phyloP scores from a whole-genome alignment of 2,113 vertebrate species.

The Cisticola juncidis region DNA sequence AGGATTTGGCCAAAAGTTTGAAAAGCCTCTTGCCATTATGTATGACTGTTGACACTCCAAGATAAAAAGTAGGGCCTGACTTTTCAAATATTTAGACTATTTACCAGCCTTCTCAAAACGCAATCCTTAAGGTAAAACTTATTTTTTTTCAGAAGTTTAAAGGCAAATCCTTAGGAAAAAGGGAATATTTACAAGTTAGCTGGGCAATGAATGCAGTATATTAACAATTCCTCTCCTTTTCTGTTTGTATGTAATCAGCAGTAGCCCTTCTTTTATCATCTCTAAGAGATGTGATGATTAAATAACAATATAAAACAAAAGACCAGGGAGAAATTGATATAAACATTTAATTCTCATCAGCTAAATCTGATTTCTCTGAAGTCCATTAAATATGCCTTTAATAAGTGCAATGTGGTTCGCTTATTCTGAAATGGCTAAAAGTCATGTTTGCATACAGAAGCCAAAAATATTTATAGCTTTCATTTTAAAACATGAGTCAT shows the following conservation, averaged over 20 bases:
- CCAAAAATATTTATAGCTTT: constrained; percentile 16
- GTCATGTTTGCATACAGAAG: neutral
- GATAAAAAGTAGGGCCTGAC: neutral
- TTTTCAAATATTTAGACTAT: neutral
- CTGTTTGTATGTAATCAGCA: neutral
- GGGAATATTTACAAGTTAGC: neutral
- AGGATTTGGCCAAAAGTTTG: neutral
- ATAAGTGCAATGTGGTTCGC: neutral
- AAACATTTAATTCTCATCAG: neutral
- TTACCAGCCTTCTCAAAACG: neutral
- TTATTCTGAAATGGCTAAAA: constrained; percentile 1
- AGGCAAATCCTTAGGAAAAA: neutral
- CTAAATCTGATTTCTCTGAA: neutral
- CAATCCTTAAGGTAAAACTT: neutral
- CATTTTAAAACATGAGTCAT: neutral
- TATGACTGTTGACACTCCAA: neutral
- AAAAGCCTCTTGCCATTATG: neutral
- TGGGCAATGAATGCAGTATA: neutral
- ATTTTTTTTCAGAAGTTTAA: neutral
- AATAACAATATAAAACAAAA: neutral
- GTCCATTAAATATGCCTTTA: neutral
- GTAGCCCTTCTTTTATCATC: neutral
- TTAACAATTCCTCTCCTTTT: neutral
- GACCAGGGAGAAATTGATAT: neutral
- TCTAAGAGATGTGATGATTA: neutral